Percentiles rank a stretch among this genome's conserved stretches.
Evolutionary conservation across 2,888 invertebrate species (phyloP).

Genomic region (Laothoe populi): DNA sequence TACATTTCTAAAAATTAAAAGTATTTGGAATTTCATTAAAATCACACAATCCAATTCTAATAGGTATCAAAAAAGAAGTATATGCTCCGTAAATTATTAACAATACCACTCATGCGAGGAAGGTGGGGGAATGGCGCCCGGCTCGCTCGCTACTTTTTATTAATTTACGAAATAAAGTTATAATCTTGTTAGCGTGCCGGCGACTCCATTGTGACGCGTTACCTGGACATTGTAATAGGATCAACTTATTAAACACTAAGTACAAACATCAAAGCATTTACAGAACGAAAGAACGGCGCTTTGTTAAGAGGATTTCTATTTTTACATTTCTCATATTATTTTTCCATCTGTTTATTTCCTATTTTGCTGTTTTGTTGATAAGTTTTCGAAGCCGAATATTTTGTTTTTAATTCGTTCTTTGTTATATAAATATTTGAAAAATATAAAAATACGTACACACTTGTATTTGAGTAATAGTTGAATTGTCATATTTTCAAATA

Average conservation of each 20-base stretch:
- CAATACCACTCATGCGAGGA: conserved; percentile 44
- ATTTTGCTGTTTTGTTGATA: conserved; percentile 8
- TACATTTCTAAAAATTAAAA: too few species aligned
- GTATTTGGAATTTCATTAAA: too few species aligned
- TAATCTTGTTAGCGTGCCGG: conserved; percentile 81
- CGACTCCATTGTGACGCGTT: conserved; percentile 75
- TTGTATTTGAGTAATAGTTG: background rate
- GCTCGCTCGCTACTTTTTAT: conserved; percentile 72
- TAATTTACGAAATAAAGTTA: conserved; percentile 83
- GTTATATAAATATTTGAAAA: background rate
- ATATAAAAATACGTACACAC: background rate
- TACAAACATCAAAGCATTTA: conserved; percentile 81
- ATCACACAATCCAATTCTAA: background rate
- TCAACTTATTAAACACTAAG: conserved; percentile 85
- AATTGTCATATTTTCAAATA: background rate
- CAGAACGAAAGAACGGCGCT: conserved; percentile 69
- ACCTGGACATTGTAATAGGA: conserved; percentile 85
- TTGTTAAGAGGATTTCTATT: conserved; percentile 77
- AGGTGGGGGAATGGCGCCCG: conserved; percentile 57
- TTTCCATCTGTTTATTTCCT: conserved; percentile 37
- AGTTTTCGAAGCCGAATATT: background rate
- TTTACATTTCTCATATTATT: conserved; percentile 38
- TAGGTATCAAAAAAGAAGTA: conserved; percentile 26
- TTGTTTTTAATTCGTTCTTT: background rate
- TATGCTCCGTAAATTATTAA: conserved; percentile 30